phyloP scores from a whole-genome alignment of 2,797 vertebrate genomes.

The Luscinia megarhynchos region DNA sequence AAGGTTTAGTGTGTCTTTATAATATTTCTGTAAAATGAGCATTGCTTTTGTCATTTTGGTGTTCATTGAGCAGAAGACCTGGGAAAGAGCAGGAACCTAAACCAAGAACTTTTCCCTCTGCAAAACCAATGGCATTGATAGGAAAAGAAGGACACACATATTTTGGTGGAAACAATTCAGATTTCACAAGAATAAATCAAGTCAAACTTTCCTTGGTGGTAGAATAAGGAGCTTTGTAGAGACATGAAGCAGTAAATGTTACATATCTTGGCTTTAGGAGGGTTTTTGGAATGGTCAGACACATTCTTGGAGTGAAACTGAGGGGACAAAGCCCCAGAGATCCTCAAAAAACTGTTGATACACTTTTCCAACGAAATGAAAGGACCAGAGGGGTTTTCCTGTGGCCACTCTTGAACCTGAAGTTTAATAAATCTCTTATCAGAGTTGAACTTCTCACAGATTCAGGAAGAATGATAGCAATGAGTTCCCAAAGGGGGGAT shows the following conservation, averaged over 20 bases:
- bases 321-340: neutral
- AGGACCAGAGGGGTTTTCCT: fast-evolving
- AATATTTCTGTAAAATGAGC: neutral
- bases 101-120: neutral
- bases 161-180: neutral
- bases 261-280: fast-evolving
- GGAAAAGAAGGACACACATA: fast-evolving
- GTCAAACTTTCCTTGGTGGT: neutral
- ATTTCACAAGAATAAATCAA: neutral
- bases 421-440: neutral
- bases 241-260: neutral
- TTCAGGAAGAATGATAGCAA: neutral
- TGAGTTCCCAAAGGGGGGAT: neutral
- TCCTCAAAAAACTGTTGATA: neutral
- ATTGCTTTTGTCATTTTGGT: neutral
- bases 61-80: neutral
- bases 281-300: neutral
- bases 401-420: neutral
- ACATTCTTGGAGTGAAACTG: fast-evolving
- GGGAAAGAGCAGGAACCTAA: neutral
- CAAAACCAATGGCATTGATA: fast-evolving
- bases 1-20: neutral
- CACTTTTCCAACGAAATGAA: neutral
- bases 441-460: neutral
- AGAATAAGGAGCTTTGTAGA: neutral